Base-by-base conservation (phyloP, 2,888 invertebrate genomes). In the Oconnorella tubifera region DNA sequence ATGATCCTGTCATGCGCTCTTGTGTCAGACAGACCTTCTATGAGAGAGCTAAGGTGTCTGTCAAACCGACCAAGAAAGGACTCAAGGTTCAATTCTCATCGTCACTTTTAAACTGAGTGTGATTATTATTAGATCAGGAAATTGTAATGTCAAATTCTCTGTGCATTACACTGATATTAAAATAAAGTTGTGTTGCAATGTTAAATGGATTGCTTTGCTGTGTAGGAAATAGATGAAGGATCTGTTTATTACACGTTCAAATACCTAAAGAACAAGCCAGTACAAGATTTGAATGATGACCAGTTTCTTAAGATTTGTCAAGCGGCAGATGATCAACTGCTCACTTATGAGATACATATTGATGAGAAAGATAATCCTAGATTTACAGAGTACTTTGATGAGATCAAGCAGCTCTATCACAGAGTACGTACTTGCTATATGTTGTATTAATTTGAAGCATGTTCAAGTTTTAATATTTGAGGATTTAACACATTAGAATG, bases 251-350 rank as follows among this genome's bases (percentile, higher is more conserved):
- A 88, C 88, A 40, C 86, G 2, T 72, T 92, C 86, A 96, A 95
- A 79, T 99, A 95, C 79, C 78, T 98, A 53, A 90, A 89, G 78
- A 90, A 90, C 78, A 99, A 98, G 78, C 96, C 96, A 0, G 91
- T 97, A 0, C 85, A 90, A 1, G 92, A 94, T 77, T 84, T 99
- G 56, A 86, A 88, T 0, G 90, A 90, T 0, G 97, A 98, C 74
- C 92, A 95, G 80, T 99, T 89, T 82, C 84, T 99, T 29, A 90
- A 91, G 76, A 57, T 73, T 14, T 48, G 32, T 31, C 61, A 62
- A 63, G 67, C 59, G 32, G 40, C 28, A n/a, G 77, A 80, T 33
- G 83, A 83, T 55, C 78, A 78, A 1, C 71, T 83, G 56, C 57
- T 84, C 40, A 77, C 73, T 3, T 73, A 77, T 28, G 73, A 74